Percentiles rank a stretch among this genome's conserved stretches.
Evolutionary conservation across 2,888 invertebrate species (phyloP).

Genomic region (Lasioglossum lativentre): DNA sequence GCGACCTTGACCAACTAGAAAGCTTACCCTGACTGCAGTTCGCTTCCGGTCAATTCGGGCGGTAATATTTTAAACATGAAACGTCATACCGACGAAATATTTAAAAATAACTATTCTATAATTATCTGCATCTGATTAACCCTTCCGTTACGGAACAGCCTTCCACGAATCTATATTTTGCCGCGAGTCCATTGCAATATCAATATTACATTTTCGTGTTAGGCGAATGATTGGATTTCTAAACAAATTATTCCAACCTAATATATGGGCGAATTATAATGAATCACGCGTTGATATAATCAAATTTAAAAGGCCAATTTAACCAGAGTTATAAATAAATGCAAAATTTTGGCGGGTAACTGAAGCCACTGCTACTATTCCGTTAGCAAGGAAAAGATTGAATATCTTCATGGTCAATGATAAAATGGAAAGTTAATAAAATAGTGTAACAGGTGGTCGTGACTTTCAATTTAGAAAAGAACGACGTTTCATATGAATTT

Average conservation of each 20-base stretch:
- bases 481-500: not conserved
- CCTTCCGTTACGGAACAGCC: not conserved
- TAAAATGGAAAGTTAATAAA: not conserved
- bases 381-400: not conserved
- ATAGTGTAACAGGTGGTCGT: not conserved
- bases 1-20: not conserved
- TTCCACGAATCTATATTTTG: not conserved
- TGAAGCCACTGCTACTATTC: not conserved
- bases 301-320: not conserved
- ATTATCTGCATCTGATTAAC: not conserved
- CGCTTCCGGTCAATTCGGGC: not conserved
- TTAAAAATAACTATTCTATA: constrained; percentile 5
- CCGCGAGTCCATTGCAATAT: not conserved
- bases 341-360: not conserved
- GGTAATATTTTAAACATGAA: constrained; percentile 9
- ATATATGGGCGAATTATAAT: not conserved
- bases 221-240: not conserved
- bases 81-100: constrained; percentile 5
- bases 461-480: not conserved
- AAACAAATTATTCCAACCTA: not conserved
- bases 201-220: not conserved
- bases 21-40: not conserved
- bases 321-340: not conserved
- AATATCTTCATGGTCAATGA: not conserved
- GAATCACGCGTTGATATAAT: not conserved